These are phyloP conservation scores for Dryobotodes eremita DNA, from an alignment of 2,888 invertebrate species.

Conservation along the genomic window DNA sequence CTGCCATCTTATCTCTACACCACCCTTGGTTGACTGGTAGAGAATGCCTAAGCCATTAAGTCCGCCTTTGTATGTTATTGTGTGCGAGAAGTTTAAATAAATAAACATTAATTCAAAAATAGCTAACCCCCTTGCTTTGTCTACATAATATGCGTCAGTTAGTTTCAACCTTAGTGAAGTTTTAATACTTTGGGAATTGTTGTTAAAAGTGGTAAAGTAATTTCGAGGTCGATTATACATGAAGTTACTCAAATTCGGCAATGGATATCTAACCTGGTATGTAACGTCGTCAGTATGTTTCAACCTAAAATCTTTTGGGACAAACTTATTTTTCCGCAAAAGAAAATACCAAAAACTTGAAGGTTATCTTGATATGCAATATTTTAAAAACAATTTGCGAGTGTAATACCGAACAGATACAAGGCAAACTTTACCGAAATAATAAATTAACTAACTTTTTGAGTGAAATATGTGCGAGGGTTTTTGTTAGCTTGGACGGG, in stretches of 20 bases:
- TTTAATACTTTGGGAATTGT: too few relatives aligned
- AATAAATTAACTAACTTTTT: slow-evolving; percentile 77
- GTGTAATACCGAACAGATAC: slow-evolving; percentile 70
- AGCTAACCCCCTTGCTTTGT: neutral
- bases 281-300: slow-evolving; percentile 2
- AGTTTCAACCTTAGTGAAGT: neutral
- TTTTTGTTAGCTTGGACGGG: slow-evolving; percentile 62
- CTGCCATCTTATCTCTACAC: too few relatives aligned
- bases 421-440: slow-evolving; percentile 70
- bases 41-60: too few relatives aligned
- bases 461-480: slow-evolving; percentile 65
- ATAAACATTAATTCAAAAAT: neutral
- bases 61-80: too few relatives aligned
- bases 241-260: neutral
- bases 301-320: slow-evolving; percentile 60
- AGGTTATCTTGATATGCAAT: slow-evolving; percentile 81
- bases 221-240: neutral
- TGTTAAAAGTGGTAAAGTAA: neutral
- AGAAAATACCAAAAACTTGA: slow-evolving; percentile 68
- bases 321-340: slow-evolving; percentile 72
- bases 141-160: neutral
- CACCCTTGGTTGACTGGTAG: too few relatives aligned
- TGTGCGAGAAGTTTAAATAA: too few relatives aligned
- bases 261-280: neutral
- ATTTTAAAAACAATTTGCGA: slow-evolving; percentile 84